Evolutionary conservation across 2,888 invertebrate species (phyloP), one percentile per base, ranked within the genome.

Genomic region (Diabrotica balteata): DNA sequence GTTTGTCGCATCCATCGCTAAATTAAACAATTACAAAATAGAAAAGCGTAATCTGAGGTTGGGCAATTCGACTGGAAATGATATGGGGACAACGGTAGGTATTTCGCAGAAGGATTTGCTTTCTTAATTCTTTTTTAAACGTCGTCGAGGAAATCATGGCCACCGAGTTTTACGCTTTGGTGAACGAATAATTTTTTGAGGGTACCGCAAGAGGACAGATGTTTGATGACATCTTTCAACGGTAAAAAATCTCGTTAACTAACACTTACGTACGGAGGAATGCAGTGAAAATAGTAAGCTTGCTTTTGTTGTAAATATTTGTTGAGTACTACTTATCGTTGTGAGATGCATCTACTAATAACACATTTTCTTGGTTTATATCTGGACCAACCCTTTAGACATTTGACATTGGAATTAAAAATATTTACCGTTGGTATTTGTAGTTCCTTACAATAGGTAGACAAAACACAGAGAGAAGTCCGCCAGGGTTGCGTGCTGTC

Each of bases 11-110:
- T 70, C 68, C 63, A 72, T 77, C 78, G 80, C 79, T 80, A 80
- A 81, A 81, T 81, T 81, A 78, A 81, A 81, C 80, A 79, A 78
- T 78, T 76, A 80, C 78, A 80, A 79, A 79, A 42, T 72, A 75
- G 73, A 68, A 70, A 73, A 75, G 67, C 72, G 72, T 77, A 78
- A 78, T 76, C 74, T 72, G 74, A 75, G 62, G 66, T 72, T 69
- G 66, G 66, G 32, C 47, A 75, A 73, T 70, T 73, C 78, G 68
- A 61, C 70, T 75, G 75, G 76, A 76, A 76, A 69, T 74, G 75
- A 77, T 78, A 76, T 45, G 55, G 45, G 55, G 55, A 45, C 11
- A 64, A 54, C 68, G 60, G 63, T 61, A 69, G 65, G 60, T 45
- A 63, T 49, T 51, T 50, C 66, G 44, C 47, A 59, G 66, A 60